Base-by-base conservation (phyloP, 2,113 vertebrate species). In the Forbesichthys papilliferus region DNA sequence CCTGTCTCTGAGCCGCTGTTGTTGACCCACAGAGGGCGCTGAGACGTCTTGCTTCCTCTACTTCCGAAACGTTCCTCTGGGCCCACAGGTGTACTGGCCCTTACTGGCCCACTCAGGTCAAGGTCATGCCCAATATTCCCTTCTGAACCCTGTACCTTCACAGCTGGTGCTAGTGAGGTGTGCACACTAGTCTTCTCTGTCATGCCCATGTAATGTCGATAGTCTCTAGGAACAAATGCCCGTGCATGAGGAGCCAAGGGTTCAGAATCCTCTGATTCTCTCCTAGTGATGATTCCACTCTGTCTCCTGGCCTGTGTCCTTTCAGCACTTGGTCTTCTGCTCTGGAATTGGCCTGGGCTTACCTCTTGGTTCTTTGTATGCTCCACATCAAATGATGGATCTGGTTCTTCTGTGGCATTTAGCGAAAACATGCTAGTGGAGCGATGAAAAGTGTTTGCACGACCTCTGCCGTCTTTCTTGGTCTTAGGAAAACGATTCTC, bases 201-300 rank as follows among this genome's bases (percentile, higher is more conserved):
- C 84, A 86, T 90, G 60, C 61, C 81, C 0, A 93, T 75, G 68
- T 93, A 92, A 66, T 92, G 87, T 1, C 87, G 85, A 66, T 90
- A 90, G 74, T 93, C 90, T 62, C 3, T 74, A 10, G 92, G 90
- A 68, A 93, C 83, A 55, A 83, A 89, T 0, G 89, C 87, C 12
- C 88, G 82, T 2, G 90, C 90, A 3, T 86, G 91, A n/a, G 79
- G 85, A 34, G 82, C 68, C 61, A 55, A 48, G 3, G 63, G 54
- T 49, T 86, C 87, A 0, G 71, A 48, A 0, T 89, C 86, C 5
- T 87, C 86, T 3, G 79, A 71, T 1, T 75, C 12, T 59, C 80
- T 85, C 68, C 67, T 81, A 0, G 60, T 7, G 27, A 0, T 11
- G 3, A 11, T 5, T 1, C 67, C 80, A 48, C 64, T 79, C 52